Conservation (phyloP, 2,888 invertebrate species). For the Temnothorax ravouxi region DNA sequence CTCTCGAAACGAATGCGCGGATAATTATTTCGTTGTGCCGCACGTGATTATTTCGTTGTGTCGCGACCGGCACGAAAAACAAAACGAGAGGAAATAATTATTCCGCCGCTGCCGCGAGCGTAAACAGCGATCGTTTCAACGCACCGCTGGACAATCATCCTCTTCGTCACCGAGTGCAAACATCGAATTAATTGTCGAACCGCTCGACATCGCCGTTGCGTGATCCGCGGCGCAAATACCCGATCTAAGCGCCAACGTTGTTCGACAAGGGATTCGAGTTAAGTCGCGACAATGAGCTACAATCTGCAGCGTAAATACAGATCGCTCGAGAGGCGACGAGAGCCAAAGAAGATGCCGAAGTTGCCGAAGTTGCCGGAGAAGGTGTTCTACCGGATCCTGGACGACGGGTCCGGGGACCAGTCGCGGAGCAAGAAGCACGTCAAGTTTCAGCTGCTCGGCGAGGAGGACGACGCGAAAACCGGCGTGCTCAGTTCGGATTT, state of each 20-base stretch:
- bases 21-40: slow-evolving; percentile 19
- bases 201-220: not conserved
- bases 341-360: slow-evolving; percentile 15
- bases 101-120: slow-evolving; percentile 1
- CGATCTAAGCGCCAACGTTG: not conserved
- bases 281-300: slow-evolving; percentile 26
- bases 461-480: slow-evolving; percentile 15
- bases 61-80: slow-evolving; percentile 7
- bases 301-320: slow-evolving; percentile 29
- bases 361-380: slow-evolving; percentile 38
- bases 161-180: not conserved
- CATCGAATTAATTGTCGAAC: slow-evolving; percentile 1
- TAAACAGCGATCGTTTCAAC: slow-evolving; percentile 27
- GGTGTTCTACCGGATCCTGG: slow-evolving; percentile 38
- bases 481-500: not conserved
- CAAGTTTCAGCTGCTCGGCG: slow-evolving; percentile 36
- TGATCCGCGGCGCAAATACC: not conserved
- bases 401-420: not conserved
- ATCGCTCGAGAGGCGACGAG: slow-evolving; percentile 46
- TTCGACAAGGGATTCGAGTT: not conserved
- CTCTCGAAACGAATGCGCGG: slow-evolving; percentile 2
- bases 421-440: slow-evolving; percentile 32
- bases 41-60: slow-evolving; percentile 21
- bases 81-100: slow-evolving; percentile 28
- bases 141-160: slow-evolving; percentile 10